phyloP scores from a whole-genome alignment of 2,113 vertebrate species.

The Hippocampus comes region DNA sequence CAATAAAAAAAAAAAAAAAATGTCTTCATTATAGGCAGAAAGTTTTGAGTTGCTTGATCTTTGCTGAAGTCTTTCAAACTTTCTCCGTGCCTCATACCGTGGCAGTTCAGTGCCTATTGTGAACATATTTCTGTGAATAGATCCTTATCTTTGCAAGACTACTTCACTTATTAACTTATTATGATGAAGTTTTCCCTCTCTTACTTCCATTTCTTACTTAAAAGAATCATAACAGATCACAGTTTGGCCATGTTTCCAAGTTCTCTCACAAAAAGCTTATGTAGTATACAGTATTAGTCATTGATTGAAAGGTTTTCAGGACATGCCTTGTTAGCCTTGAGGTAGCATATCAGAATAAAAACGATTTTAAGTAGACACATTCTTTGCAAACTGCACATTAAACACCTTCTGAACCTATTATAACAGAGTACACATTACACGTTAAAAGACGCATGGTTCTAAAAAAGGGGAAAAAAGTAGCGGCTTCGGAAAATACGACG shows the following conservation, averaged over 20 bases:
- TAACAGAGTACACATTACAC: not conserved
- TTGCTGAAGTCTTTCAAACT: slow-evolving; percentile 38
- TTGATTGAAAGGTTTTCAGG: not conserved
- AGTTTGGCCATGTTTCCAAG: not conserved
- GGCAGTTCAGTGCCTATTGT: slow-evolving; percentile 16
- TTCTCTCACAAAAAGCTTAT: not conserved
- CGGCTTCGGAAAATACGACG: no score
- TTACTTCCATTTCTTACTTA: not conserved
- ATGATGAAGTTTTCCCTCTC: not conserved
- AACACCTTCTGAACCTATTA: not conserved
- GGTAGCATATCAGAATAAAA: not conserved
- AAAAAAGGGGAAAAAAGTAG: no score
- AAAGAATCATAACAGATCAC: not conserved
- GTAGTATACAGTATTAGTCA: not conserved
- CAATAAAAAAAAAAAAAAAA: slow-evolving; percentile 36
- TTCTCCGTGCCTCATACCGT: slow-evolving; percentile 27
- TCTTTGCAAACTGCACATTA: not conserved
- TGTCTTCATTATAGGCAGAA: slow-evolving; percentile 32
- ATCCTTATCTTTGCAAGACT: slow-evolving; percentile 4
- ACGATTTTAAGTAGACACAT: not conserved
- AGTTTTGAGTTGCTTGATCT: slow-evolving; percentile 41
- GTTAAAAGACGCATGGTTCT: no score
- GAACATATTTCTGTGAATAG: slow-evolving; percentile 15
- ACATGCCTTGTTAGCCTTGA: not conserved
- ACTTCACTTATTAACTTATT: not conserved